Evolutionary conservation across 2,888 invertebrate genomes (phyloP), one percentile per base, ranked within the genome.

Genomic region (Epirrhoe alternata): DNA sequence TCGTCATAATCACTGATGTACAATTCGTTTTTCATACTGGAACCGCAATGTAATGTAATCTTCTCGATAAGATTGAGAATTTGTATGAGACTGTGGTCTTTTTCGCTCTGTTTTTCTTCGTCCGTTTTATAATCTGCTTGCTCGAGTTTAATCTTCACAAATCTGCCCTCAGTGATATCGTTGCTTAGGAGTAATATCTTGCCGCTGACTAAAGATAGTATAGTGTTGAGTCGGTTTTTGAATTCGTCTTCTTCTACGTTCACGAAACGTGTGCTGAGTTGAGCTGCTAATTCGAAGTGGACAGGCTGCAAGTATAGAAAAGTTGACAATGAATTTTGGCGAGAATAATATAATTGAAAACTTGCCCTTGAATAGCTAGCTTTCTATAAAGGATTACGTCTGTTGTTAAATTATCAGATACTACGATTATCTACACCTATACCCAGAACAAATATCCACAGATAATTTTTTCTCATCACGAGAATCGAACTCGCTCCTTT

Each of bases 201-300:
- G 0, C 94, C 88, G 63, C 93, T 84, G 6, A 95, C 80, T 14
- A 96, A 78, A 0, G 97, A 95, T 0, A 97, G 88, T 7, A 97
- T 77, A 0, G 86, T 82, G 5, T 87, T 82, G 0, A 98, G 87
- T 12, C 97, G 94, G 0, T 89, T 87, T 74, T 95, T 95, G 84
- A 98, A 98, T 1, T 94, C 86, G 0, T 94, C 92, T 65, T 95
- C 94, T 86, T 98, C 98, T 0, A 96, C 95, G 68, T 94, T 95
- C 0, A 97, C 96, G 83, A 98, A 97, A 66, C 98, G 90, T 0
- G 97, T 97, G 77, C 96, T 95, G 0, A 98, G 85, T 82, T 97
- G 97, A 0, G 97, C 96, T 0, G 96, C 97, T 75, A 98, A 88
- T 77, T 96, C 96, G 24, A 96, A 94, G 74, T 97, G 96, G 5